Evolutionary conservation across 2,113 vertebrate genomes (phyloP), one percentile per base, ranked within the genome.

Genomic region (Heloderma charlesbogerti): DNA sequence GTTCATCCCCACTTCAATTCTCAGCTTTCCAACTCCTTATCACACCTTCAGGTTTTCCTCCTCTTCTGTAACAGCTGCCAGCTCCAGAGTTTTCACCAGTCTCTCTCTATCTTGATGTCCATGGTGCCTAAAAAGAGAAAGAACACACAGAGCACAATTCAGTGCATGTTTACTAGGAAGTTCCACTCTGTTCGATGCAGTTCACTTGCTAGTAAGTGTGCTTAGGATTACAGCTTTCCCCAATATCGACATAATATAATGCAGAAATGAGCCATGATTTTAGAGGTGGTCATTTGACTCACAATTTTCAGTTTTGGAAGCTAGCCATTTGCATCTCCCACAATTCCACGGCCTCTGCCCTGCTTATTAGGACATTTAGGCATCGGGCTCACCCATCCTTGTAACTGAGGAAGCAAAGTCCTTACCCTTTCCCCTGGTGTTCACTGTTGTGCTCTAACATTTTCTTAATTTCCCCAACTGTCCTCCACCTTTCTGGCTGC

Each of bases 401-500:
- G 25, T 48, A 72, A 72, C 7, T 57, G 6, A 74, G n/a, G 48
- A 79, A 90, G 77, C 57, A 79, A 90, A 13, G 22, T 67, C 78
- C 93, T 0, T 95, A 97, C 96, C 96, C 98, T 10, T 97, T 97
- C 3, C 92, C 97, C 48, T 97, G 96, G 0, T 95, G 96, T 0
- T 77, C 84, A 75, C 97, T 95, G 0, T 97, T 98, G 91, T 98
- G 98, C 91, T 99, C 98, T 0, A 96, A 96, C 90, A 97, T 97
- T 81, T 96, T 98, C 93, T 96, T 98, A 69, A 98, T 97, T 0
- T 97, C 98, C 91, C 97, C 95, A 0, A 98, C 94, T 9, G 97
- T 98, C 94, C 95, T 98, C 72, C 98, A 98, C 20, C 96, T 96
- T 75, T 97, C 97, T 89, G 98, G 98, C 78, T 97, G 97, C 92